These are phyloP conservation scores for Octomys mimax DNA, from an alignment of 2,797 vertebrate species.

Conservation along the genomic window DNA sequence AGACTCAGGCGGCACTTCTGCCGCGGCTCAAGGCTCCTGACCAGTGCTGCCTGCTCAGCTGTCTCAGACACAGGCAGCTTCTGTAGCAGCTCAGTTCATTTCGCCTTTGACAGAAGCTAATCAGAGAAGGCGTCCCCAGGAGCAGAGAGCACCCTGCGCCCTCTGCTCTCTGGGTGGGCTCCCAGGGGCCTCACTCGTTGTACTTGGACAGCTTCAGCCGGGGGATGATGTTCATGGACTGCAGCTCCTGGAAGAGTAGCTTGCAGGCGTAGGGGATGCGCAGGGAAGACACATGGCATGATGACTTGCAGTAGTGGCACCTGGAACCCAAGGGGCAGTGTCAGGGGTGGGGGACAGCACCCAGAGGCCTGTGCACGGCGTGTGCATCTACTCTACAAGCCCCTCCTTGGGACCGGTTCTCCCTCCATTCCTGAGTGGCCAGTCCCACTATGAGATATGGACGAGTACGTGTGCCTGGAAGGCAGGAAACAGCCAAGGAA, in stretches of 20 bases:
- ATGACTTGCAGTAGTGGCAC: slow-evolving; percentile 99
- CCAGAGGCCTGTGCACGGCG: accelerated
- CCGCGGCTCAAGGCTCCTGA: accelerated
- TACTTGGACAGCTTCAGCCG: slow-evolving; percentile 97
- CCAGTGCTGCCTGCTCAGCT: background rate
- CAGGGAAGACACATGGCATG: slow-evolving; percentile 97
- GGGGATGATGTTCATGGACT: slow-evolving; percentile 99
- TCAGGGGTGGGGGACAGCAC: background rate
- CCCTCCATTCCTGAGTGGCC: background rate
- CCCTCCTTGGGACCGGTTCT: background rate
- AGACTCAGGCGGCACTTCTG: background rate
- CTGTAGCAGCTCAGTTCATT: background rate
- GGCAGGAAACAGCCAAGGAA: background rate
- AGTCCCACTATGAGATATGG: background rate
- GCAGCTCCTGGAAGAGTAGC: slow-evolving; percentile 98
- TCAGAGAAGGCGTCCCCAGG: background rate
- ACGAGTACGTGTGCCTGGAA: background rate
- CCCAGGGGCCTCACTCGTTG: slow-evolving; percentile 90
- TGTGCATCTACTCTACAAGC: no score
- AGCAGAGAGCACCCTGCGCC: slow-evolving; percentile 47
- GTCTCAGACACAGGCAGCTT: background rate
- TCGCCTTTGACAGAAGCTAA: background rate
- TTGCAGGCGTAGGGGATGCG: slow-evolving; percentile 99
- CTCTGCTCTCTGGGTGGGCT: background rate
- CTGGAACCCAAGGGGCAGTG: slow-evolving; percentile 87